Base-by-base conservation (phyloP, 2,797 vertebrate genomes). In the Poecilia gillii region DNA sequence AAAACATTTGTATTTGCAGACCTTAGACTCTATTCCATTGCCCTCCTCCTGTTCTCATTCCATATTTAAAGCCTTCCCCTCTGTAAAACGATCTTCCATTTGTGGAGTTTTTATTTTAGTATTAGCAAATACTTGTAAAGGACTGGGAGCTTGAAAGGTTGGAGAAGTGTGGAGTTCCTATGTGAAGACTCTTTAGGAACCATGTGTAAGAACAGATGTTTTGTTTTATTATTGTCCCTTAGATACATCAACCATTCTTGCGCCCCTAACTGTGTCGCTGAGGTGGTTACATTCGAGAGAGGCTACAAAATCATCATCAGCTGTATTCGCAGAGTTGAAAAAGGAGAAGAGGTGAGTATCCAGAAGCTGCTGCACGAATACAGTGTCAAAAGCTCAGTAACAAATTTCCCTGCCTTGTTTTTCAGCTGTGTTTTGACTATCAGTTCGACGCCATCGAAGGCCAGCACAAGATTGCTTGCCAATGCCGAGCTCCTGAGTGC, bases 201-300 rank as follows among this genome's bases (percentile, higher is more conserved):
- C 46, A 9, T 51, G 18, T 73, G 3, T 51, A 23, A 20, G 36
- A 16, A 49, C 16, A 2, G 5, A 4, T 57, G 25, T 47, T 57
- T 25, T 31, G 41, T 41, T 47, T 53, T 1, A 55, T 73, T 53
- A 62, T 43, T 13, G 4, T 45, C 71, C 55, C 84, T 36, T 73
- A 99, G 99, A 87, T 99, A 99, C 72, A 98, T 99, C 93, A 99
- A 99, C 95, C 99, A 99, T 91, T 99, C 98, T 2, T 99, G 99
- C 90, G 97, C 96, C 0, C 98, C 99, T 0, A 99, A 99, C 92
- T 99, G 99, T 43, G 98, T 99, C 87, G 99, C 99, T 68, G 99
- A 99, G 92, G 97, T 99, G 90, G 98, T 99, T 77, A 99, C 98
- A 14, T 99, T 99, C 71, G 98, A 99, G 93, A 95, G 98, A 90